phyloP scores from a whole-genome alignment of 2,113 vertebrate genomes.

The Harpagus bidentatus region DNA sequence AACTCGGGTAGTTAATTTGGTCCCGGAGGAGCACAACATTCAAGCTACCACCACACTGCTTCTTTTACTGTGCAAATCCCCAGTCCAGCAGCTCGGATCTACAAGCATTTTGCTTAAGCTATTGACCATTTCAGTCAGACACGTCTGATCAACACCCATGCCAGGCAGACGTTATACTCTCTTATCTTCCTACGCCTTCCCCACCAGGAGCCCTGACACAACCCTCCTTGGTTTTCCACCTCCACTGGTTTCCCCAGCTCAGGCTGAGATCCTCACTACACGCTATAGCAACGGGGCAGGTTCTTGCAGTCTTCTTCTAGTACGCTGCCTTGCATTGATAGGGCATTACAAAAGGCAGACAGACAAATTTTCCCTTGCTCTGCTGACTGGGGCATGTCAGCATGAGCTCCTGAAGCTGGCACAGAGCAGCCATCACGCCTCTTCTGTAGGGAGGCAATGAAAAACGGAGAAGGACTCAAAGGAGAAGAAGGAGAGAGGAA shows the following conservation, averaged over 20 bases:
- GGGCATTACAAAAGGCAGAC: background rate
- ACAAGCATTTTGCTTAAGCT: fast-evolving
- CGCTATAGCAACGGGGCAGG: background rate
- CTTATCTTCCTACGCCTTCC: background rate
- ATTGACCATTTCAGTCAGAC: background rate
- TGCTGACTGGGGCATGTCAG: background rate
- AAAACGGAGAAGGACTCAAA: background rate
- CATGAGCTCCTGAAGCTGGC: background rate
- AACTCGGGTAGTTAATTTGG: background rate
- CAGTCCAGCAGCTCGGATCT: background rate
- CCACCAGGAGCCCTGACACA: background rate
- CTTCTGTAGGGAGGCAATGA: background rate
- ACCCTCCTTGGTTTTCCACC: background rate
- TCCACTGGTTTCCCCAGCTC: background rate
- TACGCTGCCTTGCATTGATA: background rate
- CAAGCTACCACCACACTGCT: background rate
- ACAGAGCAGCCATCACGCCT: background rate
- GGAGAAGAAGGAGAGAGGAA: background rate
- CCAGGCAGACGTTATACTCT: background rate
- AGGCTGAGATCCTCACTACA: background rate
- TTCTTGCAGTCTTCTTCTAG: background rate
- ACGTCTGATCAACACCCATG: background rate
- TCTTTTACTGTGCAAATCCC: background rate
- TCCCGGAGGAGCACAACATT: background rate
- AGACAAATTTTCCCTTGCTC: background rate